Percentiles rank a stretch among this genome's conserved stretches.
These are phyloP conservation scores for Pangasianodon hypophthalmus DNA, from an alignment of 2,113 vertebrate genomes.

Conservation along the genomic window DNA sequence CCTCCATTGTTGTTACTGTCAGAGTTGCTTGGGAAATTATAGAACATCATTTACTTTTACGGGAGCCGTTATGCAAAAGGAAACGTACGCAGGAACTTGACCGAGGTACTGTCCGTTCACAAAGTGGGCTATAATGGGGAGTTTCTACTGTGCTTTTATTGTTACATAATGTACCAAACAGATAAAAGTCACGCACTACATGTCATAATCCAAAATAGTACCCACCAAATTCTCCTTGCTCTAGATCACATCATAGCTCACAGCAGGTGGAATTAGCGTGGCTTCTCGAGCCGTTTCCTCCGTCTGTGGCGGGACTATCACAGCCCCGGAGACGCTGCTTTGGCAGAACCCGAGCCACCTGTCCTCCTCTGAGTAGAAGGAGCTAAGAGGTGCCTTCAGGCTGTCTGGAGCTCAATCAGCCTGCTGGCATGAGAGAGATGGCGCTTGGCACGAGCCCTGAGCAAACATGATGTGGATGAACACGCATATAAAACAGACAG, in stretches of 20 bases:
- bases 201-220: not conserved
- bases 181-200: not conserved
- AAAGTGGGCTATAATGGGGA: not conserved
- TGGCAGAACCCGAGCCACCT: slow-evolving; percentile 51
- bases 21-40: not conserved
- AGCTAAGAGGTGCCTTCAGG: slow-evolving; percentile 44
- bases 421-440: slow-evolving; percentile 32
- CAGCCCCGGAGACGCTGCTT: slow-evolving; percentile 26
- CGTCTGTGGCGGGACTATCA: slow-evolving; percentile 36
- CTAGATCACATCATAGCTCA: slow-evolving; percentile 16
- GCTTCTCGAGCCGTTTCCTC: slow-evolving; percentile 31
- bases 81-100: not conserved
- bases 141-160: not conserved
- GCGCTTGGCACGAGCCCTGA: slow-evolving; percentile 41
- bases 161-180: not conserved
- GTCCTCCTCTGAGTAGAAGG: slow-evolving; percentile 42
- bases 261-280: slow-evolving; percentile 30
- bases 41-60: not conserved
- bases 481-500: slow-evolving; percentile 54
- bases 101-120: not conserved
- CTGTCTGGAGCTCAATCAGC: slow-evolving; percentile 38
- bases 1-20: not conserved
- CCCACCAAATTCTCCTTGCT: slow-evolving; percentile 3
- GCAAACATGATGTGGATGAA: slow-evolving; percentile 47
- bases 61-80: not conserved